Base-by-base conservation (phyloP, 2,888 invertebrate species). In the Pristionchus fissidentatus region DNA sequence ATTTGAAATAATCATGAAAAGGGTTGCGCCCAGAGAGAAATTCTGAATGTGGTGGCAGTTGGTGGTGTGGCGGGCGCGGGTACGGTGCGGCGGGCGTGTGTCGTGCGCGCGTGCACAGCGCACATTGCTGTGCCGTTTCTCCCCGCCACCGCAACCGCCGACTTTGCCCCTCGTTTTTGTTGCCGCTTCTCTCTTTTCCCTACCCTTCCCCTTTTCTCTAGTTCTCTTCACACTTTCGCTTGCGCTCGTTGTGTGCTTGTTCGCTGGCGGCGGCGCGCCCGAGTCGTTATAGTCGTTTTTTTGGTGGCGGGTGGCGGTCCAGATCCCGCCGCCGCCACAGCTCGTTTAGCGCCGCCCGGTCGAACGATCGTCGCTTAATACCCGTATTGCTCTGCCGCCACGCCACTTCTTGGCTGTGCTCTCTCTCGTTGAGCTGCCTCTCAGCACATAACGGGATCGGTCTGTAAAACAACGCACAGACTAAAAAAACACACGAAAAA, bases 301-400 rank as follows among this genome's bases (percentile, higher is more conserved):
- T 70, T 60, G 41, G 5, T 41, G n/a, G n/a, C 38, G 32, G 70
- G 13, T 70, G 10, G 41, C 70, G n/a, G n/a, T n/a, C n/a, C n/a
- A n/a, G n/a, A n/a, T n/a, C n/a, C 38, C 70, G 70, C 70, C 41
- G 41, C 43, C 70, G 41, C 43, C 70, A n/a, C n/a, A 70, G 38
- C 70, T 70, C 70, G 70, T 70, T 70, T 70, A n/a, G 75, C 75
- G 43, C 46, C 66, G 29, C 32, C 35, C 29, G 46, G 26, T 13
- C 75, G 75, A 35, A 32, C 75, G 49, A 49, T 49, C 75, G 75
- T 49, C 75, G 41, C 75, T 49, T 38, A 70, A 70, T 77, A 77
- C 52, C 75, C 75, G 75, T 46, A 77, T 49, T 77, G 32, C 41
- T 41, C 70, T 41, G 70, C 43, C 41, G 41, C 26, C 41, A 32